Base-by-base conservation (phyloP, 1,140 invertebrate species). In the Drosophila varians region DNA sequence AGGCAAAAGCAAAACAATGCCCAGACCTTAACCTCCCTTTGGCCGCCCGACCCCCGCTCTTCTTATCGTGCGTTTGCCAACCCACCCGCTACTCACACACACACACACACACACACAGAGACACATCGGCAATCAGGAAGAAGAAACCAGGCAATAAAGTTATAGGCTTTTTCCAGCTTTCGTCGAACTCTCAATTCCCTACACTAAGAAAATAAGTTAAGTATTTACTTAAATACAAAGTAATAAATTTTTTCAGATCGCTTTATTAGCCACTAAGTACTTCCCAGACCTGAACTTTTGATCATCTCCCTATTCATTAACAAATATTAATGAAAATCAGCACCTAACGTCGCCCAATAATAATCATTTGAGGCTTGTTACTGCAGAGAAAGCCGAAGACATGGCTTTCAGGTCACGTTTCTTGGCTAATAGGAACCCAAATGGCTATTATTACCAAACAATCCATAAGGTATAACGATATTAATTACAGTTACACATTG, bases 11-110 rank as follows among this genome's bases (percentile, higher is more conserved):
- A 74, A 74, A 70, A 51, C 53, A 71, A 71, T 58, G 58, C 58
- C 58, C 54, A 62, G 58, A 34, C 54, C 58, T 43, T 43, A 60
- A 55, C 57, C 21, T 21, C 47, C 55, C 48, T 53, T 64, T 38
- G 36, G 34, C 21, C 8, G 5, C 18, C 36, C 26, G 23, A 31
- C 25, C 49, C 28, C n/a, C 28, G 9, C 28, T 11, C 48, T 76
- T 75, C 61, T 83, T 84, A 79, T 84, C 75, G 79, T 78, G 66
- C 79, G 55, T 71, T 83, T 54, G 71, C 56, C 54, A 72, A 79
- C 74, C 78, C 79, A 83, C 79, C 79, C 79, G 73, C 78, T 82
- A 76, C 23, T 54, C 31, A 55, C 47, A 58, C 57, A 69, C 43
- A 48, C 40, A 72, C 42, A 56, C 34, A 74, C 38, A 55, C 12